Evolutionary conservation across 2,888 invertebrate species (phyloP), one percentile per base, ranked within the genome.

Genomic region (Drosophila putrida): DNA sequence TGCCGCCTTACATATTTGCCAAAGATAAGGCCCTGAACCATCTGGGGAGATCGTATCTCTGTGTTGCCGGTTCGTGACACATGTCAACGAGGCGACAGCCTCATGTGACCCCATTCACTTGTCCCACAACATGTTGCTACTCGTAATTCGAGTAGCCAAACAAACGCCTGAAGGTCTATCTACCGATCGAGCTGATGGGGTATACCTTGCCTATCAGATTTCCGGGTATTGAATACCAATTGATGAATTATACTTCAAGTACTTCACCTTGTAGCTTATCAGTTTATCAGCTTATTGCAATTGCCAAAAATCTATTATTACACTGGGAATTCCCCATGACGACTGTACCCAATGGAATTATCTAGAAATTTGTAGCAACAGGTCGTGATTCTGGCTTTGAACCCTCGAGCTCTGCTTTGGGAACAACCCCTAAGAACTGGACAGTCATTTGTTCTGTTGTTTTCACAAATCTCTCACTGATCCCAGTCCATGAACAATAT

Each of bases 31-130:
- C n/a, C 58, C 36, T 28, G 33, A 33, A 43, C 31, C 61, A 70
- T 50, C 70, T 54, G 39, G 15, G 38, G 38, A 49, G 58, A 62
- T 47, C 31, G 44, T 41, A 25, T 25, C 6, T 28, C 11, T 33
- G 25, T 49, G n/a, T 43, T 20, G 43, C 49, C 60, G n/a, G 38
- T 27, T 44, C 36, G 13, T 54, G 70, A 60, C 55, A 69, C 15
- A 58, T 63, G 50, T 74, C 68, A 73, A 55, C 72, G 20, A 60
- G 46, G 6, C 36, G 1, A 5, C 28, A 35, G 43, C 35, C 51
- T 49, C 78, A 78, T 75, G 67, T 75, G 75, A 75, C 75, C 75
- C 79, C 59, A 68, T 41, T 68, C 75, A 62, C 47, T 62, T 78
- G 64, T 43, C 62, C 57, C 63, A n/a, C 63, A n/a, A 57, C 49